Evolutionary conservation across 1,140 invertebrate species (phyloP), one percentile per base, ranked within the genome.

Genomic region (Ectropis grisescens): DNA sequence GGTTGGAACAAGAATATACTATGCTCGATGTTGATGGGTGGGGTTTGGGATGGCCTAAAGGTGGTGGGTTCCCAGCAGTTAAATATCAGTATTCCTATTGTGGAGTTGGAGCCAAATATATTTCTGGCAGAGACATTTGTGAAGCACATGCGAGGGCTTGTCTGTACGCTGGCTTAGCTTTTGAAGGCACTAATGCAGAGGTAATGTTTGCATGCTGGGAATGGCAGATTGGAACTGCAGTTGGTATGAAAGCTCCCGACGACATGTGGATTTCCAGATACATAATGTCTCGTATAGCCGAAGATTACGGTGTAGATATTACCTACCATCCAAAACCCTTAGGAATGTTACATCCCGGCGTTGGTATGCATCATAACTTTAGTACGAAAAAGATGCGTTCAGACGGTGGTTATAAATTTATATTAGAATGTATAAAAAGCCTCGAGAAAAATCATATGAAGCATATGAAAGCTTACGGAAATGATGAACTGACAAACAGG

Each of bases 71-170:
- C 35, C 82, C 80, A 13, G 93, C 91, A 54, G 91, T 92, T 0
- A 74, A 75, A 28, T 82, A 76, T 40, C 68, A 78, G 16, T 81
- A 74, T 36, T 78, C 68, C 2, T 84, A 86, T 43, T 99, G 97
- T 60, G 97, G 95, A 26, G 95, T 98, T 7, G 97, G 97, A 10
- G 94, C 96, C 58, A 95, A 94, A 66, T 95, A 97, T 0, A 93
- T 93, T 49, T 96, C 94, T 6, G 76, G 71, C n/a, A 87, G 97
- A 19, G 96, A 98, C 78, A 89, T 99, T 32, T 89, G 92, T 2
- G 95, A 97, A 78, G 43, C 58, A 4, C 76, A 81, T 34, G 37
- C 43, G 13, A 82, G 86, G 38, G 84, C 86, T 28, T 96, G 93
- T 61, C 81, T 98, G 1, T 98, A 97, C 62, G 92, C 95, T 37